phyloP scores from a whole-genome alignment of 2,797 vertebrate genomes.

The Pelobates cultripes region DNA sequence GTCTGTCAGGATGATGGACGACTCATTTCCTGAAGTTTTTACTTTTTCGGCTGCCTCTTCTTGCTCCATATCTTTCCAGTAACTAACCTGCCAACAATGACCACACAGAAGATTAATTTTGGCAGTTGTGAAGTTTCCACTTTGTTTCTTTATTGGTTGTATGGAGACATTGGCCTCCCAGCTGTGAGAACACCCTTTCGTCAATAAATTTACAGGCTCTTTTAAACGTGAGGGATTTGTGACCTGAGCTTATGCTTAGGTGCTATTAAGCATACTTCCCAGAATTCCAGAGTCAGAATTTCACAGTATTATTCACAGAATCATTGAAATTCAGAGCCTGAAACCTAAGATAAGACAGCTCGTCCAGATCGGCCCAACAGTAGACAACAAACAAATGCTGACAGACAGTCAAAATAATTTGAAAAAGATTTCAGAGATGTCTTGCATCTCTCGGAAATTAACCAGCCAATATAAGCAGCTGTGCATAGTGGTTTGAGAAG shows the following conservation, averaged over 20 bases:
- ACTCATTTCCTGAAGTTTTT: conserved; percentile 87
- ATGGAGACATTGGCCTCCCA: not conserved
- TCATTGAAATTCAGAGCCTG: conserved; percentile 1
- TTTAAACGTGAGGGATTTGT: not conserved
- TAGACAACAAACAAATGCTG: conserved; percentile 12
- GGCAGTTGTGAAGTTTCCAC: conserved; percentile 38
- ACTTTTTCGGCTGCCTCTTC: conserved; percentile 85
- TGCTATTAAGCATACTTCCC: not conserved
- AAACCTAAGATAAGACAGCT: not conserved
- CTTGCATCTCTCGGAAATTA: conserved; percentile 17
- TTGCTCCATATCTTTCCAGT: conserved; percentile 88
- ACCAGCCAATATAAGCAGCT: conserved; percentile 34
- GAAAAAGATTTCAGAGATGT: conserved; percentile 31
- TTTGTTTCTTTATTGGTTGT: conserved; percentile 46
- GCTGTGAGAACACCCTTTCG: conserved; percentile 2
- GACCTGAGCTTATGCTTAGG: conserved; percentile 33
- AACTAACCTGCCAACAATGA: conserved; percentile 81
- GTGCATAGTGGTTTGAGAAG: conserved; percentile 43
- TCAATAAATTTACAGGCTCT: conserved; percentile 25
- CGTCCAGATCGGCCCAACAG: not conserved
- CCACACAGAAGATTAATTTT: conserved; percentile 58
- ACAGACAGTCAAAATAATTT: conserved; percentile 52
- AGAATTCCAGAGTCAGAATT: not conserved
- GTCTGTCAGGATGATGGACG: conserved; percentile 83
- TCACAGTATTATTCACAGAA: not conserved